Percentiles rank a stretch among this genome's conserved stretches.
Evolutionary conservation across 2,797 vertebrate genomes (phyloP).

Genomic region (Gambelia wislizenii): DNA sequence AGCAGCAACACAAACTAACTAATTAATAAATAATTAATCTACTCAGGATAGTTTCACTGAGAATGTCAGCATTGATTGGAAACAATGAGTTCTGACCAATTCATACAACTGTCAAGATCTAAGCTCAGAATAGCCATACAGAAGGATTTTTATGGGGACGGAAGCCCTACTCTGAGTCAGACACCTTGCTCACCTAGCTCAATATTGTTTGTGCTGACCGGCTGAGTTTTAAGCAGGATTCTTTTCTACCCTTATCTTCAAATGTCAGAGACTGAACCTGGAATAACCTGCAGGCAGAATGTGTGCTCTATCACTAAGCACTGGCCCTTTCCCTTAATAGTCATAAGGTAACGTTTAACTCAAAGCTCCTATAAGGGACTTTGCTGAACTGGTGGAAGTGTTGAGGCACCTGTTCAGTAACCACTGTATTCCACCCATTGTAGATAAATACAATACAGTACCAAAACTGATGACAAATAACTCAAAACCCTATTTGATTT

Average conservation of each 20-base stretch:
- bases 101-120: not conserved
- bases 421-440: not conserved
- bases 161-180: not conserved
- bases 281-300: not conserved
- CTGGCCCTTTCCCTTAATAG: not conserved
- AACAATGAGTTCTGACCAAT: no score
- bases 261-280: not conserved
- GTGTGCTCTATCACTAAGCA: not conserved
- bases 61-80: not conserved
- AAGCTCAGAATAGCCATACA: not conserved
- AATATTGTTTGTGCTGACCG: no score
- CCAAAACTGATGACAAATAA: not conserved
- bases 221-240: not conserved
- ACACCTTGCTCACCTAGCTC: not conserved
- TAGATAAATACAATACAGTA: no score
- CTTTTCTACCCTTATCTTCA: not conserved
- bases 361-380: not conserved
- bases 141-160: no score
- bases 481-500: not conserved
- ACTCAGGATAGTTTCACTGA: no score
- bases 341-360: not conserved
- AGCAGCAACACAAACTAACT: no score
- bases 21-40: no score
- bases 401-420: not conserved
- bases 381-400: not conserved